A percentile compares a stretch with the other conserved stretches of the same genome.
phyloP scores from a whole-genome alignment of 2,797 vertebrate genomes.

The Choloepus didactylus region DNA sequence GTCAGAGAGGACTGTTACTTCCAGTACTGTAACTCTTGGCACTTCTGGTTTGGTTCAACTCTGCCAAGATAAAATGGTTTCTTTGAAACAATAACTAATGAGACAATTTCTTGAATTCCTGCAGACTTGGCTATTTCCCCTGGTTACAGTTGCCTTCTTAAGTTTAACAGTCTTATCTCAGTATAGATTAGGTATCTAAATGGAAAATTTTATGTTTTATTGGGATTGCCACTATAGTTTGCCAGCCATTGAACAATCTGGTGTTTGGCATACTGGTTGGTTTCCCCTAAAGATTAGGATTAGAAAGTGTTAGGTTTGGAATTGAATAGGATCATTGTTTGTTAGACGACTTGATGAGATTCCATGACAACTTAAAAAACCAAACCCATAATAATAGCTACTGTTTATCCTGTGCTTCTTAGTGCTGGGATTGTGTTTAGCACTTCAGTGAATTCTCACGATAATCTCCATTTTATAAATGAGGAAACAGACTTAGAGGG shows the following conservation, averaged over 20 bases:
- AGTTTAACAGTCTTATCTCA: neutral
- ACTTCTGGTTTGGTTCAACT: neutral
- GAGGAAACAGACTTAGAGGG: neutral
- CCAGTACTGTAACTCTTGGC: neutral
- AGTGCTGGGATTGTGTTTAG: neutral
- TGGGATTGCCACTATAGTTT: neutral
- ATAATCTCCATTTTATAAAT: slow-evolving; percentile 11
- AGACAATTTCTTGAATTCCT: slow-evolving; percentile 11
- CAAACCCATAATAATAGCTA: neutral
- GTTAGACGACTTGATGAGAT: slow-evolving; percentile 21
- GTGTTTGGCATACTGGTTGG: neutral
- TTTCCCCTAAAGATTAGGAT: neutral
- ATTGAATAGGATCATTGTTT: neutral
- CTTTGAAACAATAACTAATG: slow-evolving; percentile 52
- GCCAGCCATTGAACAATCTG: neutral
- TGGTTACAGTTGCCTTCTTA: neutral
- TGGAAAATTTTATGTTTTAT: neutral
- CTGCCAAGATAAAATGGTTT: slow-evolving; percentile 20
- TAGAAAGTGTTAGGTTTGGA: slow-evolving; percentile 13
- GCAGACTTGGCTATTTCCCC: no score
- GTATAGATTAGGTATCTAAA: neutral
- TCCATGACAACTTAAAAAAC: neutral
- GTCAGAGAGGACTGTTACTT: neutral
- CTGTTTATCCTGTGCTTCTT: neutral
- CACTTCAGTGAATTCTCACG: neutral